Percentiles rank a stretch among this genome's conserved stretches.
These are phyloP conservation scores for Iselma pallidipennis DNA, from an alignment of 2,888 invertebrate genomes.

Conservation along the genomic window DNA sequence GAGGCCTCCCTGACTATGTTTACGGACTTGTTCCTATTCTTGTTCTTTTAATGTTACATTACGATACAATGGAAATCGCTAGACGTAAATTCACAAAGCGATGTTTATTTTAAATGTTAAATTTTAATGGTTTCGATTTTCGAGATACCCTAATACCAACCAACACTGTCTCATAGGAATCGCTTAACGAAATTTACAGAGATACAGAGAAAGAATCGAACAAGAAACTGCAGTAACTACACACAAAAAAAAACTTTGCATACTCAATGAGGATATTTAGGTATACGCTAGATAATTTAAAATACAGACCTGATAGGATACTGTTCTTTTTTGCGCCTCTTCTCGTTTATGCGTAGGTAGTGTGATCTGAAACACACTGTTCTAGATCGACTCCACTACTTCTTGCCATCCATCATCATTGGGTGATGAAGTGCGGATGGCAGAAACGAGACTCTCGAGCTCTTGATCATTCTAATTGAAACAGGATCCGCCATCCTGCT, in stretches of 20 bases:
- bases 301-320: too few relatives aligned
- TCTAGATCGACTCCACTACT: conserved; percentile 6
- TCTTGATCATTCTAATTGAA: conserved; percentile 58
- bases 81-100: conserved; percentile 46
- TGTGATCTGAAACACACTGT: background rate
- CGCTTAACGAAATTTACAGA: conserved; percentile 2
- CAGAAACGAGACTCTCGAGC: conserved; percentile 52
- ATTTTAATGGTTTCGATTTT: conserved; percentile 40
- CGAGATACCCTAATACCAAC: background rate
- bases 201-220: background rate
- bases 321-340: too few relatives aligned
- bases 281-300: background rate
- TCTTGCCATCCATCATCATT: conserved; percentile 49
- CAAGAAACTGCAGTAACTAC: background rate
- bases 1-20: conserved; percentile 52
- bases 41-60: conserved; percentile 56
- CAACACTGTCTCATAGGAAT: background rate
- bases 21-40: conserved; percentile 54
- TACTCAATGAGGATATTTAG: background rate
- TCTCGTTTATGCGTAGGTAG: too few relatives aligned
- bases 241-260: conserved; percentile 1
- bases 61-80: conserved; percentile 52
- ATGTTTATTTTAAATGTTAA: conserved; percentile 51
- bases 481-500: conserved; percentile 49
- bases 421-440: conserved; percentile 49